Percentiles rank a stretch among this genome's conserved stretches.
Evolutionary conservation across 2,797 vertebrate genomes (phyloP).

Genomic region (Sebastes kiyomatsui): DNA sequence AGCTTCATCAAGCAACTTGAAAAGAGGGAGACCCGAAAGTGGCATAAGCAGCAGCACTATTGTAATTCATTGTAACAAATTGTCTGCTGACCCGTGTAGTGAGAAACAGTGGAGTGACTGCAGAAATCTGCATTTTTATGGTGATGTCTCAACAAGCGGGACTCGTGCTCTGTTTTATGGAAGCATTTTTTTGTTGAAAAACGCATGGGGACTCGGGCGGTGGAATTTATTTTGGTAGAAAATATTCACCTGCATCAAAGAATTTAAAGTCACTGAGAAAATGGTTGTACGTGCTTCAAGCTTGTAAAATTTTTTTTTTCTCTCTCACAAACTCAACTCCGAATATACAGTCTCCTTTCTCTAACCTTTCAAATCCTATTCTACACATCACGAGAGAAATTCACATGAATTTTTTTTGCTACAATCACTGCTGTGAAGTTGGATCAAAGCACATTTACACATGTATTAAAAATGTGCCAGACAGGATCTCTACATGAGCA

Average conservation of each 20-base stretch:
- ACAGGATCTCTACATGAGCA: not conserved
- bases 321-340: not conserved
- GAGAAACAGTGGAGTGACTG: not conserved
- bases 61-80: conserved; percentile 26
- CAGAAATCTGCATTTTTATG: conserved; percentile 28
- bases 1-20: conserved; percentile 38
- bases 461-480: conserved; percentile 12
- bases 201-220: not conserved
- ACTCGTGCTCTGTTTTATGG: not conserved
- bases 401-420: not conserved
- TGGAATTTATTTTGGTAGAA: not conserved
- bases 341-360: not conserved
- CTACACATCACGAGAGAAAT: not conserved
- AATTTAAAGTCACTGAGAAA: conserved; percentile 8
- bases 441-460: conserved; percentile 4
- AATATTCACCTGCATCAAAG: conserved; percentile 1
- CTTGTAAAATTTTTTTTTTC: not conserved
- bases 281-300: not conserved
- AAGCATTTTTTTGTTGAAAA: not conserved
- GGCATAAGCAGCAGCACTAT: not conserved
- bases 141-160: not conserved
- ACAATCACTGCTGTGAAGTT: not conserved
- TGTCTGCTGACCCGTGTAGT: conserved; percentile 16
- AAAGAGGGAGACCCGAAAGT: conserved; percentile 7
- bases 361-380: not conserved